Evolutionary conservation across 1,140 invertebrate genomes (phyloP).

Genomic region (Lucilia sericata): DNA sequence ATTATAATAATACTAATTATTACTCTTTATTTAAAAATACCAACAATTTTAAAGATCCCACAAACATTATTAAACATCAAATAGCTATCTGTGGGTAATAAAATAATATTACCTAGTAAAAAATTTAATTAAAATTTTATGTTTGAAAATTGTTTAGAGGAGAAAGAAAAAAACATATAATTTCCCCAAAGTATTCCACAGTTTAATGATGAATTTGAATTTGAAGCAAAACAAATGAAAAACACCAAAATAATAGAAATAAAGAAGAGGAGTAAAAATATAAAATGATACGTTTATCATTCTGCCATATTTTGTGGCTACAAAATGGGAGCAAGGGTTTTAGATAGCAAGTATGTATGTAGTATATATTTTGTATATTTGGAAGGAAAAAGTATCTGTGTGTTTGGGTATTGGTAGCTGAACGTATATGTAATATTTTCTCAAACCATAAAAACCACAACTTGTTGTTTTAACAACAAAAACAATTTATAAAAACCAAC

Average conservation of each 20-base stretch:
- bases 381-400: too few species aligned
- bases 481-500: background rate
- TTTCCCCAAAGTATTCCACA: background rate
- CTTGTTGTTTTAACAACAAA: slow-evolving; percentile 25
- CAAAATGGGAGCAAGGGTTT: background rate
- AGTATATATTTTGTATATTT: background rate
- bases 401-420: background rate
- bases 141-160: too few species aligned
- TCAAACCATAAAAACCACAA: slow-evolving; percentile 8
- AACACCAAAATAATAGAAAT: background rate
- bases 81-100: too few species aligned
- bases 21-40: too few species aligned
- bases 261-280: background rate
- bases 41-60: too few species aligned
- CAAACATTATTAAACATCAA: too few species aligned
- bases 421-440: background rate
- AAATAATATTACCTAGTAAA: too few species aligned
- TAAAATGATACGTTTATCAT: background rate
- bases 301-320: background rate
- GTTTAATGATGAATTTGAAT: slow-evolving; percentile 1
- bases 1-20: too few species aligned
- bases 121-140: too few species aligned
- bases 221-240: background rate
- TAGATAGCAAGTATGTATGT: background rate
- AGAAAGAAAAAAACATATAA: background rate